A percentile compares a stretch with the other conserved stretches of the same genome.
These are phyloP conservation scores for Heliconius hermathena DNA, from an alignment of 1,140 invertebrate species.

Conservation along the genomic window DNA sequence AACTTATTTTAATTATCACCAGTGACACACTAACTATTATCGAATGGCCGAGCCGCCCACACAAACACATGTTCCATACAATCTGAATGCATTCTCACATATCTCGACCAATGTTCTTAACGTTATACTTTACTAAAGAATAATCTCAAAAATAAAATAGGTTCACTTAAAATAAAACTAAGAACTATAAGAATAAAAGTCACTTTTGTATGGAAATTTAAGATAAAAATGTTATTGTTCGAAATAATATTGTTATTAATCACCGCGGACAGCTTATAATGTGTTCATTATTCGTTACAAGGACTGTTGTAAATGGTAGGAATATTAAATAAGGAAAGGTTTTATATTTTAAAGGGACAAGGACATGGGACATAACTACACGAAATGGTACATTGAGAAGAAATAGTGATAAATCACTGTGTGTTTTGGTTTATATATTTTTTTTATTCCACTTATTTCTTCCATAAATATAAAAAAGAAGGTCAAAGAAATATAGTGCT, in stretches of 20 bases:
- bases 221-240: conserved; percentile 51
- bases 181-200: conserved; percentile 36
- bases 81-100: conserved; percentile 63
- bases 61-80: conserved; percentile 55
- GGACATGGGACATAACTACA: background rate
- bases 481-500: no score
- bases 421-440: background rate
- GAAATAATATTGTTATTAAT: conserved; percentile 56
- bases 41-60: conserved; percentile 56
- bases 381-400: background rate
- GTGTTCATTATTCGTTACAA: conserved; percentile 54
- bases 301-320: conserved; percentile 45
- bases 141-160: conserved; percentile 16
- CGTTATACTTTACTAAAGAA: conserved; percentile 6
- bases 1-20: background rate
- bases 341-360: background rate
- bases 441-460: no score
- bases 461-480: no score
- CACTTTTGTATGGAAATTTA: conserved; percentile 32
- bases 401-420: background rate
- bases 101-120: conserved; percentile 51
- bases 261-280: conserved; percentile 56
- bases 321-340: conserved; percentile 19
- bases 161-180: conserved; percentile 23
- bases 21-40: conserved; percentile 53